These are phyloP conservation scores for Fulmarus glacialis DNA, from an alignment of 2,113 vertebrate species.

Conservation along the genomic window DNA sequence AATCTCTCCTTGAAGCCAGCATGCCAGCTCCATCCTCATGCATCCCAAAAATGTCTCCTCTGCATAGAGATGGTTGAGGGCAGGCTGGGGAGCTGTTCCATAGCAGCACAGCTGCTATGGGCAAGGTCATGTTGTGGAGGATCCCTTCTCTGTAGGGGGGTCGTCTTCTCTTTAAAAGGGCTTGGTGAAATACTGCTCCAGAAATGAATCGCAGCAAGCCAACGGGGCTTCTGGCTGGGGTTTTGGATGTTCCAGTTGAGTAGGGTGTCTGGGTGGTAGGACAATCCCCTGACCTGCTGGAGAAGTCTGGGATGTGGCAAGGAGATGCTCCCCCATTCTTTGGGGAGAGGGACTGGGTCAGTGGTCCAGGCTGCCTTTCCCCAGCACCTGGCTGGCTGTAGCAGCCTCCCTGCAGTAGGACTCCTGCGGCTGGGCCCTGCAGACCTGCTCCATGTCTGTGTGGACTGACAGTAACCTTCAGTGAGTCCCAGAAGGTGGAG, in stretches of 20 bases:
- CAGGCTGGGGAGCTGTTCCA: neutral
- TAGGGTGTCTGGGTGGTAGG: neutral
- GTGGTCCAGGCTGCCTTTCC: neutral
- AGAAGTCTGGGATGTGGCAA: neutral
- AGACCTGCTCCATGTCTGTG: fast-evolving
- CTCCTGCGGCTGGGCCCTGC: neutral
- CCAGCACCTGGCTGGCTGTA: neutral
- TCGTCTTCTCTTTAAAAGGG: neutral
- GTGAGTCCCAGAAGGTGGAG: neutral
- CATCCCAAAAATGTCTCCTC: neutral
- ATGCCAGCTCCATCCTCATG: neutral
- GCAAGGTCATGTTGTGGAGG: neutral
- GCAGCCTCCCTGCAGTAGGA: neutral
- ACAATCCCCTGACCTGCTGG: neutral
- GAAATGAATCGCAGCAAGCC: fast-evolving
- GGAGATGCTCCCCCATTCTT: neutral
- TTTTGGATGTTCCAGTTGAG: neutral
- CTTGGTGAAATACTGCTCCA: neutral
- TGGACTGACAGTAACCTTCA: neutral
- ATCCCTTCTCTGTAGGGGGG: fast-evolving
- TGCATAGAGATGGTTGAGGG: fast-evolving
- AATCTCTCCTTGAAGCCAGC: neutral
- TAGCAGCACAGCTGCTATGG: neutral
- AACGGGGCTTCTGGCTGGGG: neutral
- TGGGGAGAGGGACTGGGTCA: fast-evolving